Conservation (phyloP, 2,888 invertebrate species). For the Euzetes globulus region DNA sequence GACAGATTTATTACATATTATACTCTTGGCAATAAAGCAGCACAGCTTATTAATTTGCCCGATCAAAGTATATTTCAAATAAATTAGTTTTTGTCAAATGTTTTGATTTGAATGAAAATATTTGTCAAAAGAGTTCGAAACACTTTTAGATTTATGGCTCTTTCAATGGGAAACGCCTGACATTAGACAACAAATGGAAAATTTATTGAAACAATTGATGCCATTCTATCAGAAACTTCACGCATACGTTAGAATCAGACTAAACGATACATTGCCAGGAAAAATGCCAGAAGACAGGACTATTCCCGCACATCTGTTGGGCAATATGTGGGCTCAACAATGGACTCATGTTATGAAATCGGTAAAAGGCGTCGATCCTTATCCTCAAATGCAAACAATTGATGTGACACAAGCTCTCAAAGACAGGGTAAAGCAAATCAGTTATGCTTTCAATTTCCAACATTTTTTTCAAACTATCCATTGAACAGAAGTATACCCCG, state of each 20-base stretch:
- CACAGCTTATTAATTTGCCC: constrained; percentile 45
- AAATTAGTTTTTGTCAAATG: constrained; percentile 45
- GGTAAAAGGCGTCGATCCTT: constrained; percentile 60
- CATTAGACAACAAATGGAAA: constrained; percentile 37
- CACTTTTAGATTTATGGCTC: constrained; percentile 25
- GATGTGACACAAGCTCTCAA: constrained; percentile 70
- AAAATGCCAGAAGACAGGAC: constrained; percentile 60
- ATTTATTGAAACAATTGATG: constrained; percentile 51
- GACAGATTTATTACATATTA: constrained; percentile 70
- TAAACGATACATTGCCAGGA: constrained; percentile 61
- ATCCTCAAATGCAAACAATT: constrained; percentile 59
- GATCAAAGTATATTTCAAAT: neutral
- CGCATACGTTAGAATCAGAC: constrained; percentile 65
- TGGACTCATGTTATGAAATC: constrained; percentile 62
- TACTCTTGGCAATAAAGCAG: constrained; percentile 69
- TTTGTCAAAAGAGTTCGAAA: constrained; percentile 5
- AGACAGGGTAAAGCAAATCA: constrained; percentile 38
- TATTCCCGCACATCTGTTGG: constrained; percentile 71
- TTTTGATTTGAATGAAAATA: constrained; percentile 22
- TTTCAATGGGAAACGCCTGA: constrained; percentile 30
- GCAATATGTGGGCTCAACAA: constrained; percentile 71
- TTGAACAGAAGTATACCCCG: constrained; percentile 45
- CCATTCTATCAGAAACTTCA: constrained; percentile 75
- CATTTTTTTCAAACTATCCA: neutral
- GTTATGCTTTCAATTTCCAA: too few relatives aligned